A percentile compares a stretch with the other conserved stretches of the same genome.
Evolutionary conservation across 2,888 invertebrate species (phyloP).

Genomic region (Amorpha juglandis): DNA sequence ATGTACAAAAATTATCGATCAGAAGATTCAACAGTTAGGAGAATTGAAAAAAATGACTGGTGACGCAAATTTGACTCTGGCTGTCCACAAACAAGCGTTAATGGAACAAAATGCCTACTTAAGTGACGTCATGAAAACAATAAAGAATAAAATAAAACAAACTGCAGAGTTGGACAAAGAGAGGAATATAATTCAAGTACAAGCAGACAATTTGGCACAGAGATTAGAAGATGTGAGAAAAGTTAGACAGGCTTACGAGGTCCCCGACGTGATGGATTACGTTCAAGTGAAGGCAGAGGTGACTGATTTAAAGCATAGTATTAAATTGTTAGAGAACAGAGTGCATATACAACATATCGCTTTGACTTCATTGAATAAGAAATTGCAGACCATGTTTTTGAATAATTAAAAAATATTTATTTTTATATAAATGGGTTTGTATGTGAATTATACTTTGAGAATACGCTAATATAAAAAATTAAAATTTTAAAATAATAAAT

Average conservation of each 20-base stretch:
- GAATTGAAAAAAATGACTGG: constrained; percentile 85
- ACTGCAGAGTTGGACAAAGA: constrained; percentile 73
- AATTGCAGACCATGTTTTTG: constrained; percentile 48
- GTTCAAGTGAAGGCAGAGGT: constrained; percentile 80
- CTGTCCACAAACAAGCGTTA: constrained; percentile 83
- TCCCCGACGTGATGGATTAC: constrained; percentile 85
- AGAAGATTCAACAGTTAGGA: constrained; percentile 77
- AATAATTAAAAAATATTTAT: constrained; percentile 24
- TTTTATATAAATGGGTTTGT: neutral
- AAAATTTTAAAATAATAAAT: no score
- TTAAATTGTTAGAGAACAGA: constrained; percentile 67
- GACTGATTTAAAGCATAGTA: constrained; percentile 68
- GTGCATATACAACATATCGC: constrained; percentile 69
- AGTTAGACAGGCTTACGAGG: constrained; percentile 71
- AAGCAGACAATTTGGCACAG: constrained; percentile 65
- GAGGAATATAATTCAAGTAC: constrained; percentile 57
- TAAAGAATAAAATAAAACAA: constrained; percentile 65
- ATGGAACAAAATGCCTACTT: constrained; percentile 78
- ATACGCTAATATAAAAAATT: no score
- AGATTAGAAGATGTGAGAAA: constrained; percentile 67
- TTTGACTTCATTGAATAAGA: constrained; percentile 60
- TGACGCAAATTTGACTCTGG: constrained; percentile 82
- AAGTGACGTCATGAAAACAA: constrained; percentile 65
- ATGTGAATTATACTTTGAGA: neutral
- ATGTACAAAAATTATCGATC: constrained; percentile 78